Evolutionary conservation across 2,888 invertebrate genomes (phyloP), one percentile per base, ranked within the genome.

Genomic region (Apotomis capreana): DNA sequence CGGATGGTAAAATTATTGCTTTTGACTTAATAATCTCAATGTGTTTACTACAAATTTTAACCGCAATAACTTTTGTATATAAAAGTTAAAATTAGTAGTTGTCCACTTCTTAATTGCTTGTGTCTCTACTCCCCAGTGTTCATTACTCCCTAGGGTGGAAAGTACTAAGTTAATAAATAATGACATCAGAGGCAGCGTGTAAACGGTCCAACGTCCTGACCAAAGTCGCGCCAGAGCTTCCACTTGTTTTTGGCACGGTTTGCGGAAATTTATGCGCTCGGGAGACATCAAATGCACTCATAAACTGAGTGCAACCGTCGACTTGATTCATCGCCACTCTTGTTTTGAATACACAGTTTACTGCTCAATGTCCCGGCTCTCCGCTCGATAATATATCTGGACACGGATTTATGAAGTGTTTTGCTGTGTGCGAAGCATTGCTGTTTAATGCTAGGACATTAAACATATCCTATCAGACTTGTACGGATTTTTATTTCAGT

Each of bases 211-310:
- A 49, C 40, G 49, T 62, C 44, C 51, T 36, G 49, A n/a, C 51
- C 60, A 59, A 26, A 59, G 6, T 60, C 49, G 60, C 54, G 54
- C 64, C 54, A 82, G 26, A 2, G 80, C 81, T 79, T 84, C 78
- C 83, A 80, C 83, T 85, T 87, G 87, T 88, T 89, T 88, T 88
- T 87, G 87, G 88, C 87, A 87, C 84, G 79, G 80, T 82, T 82
- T 85, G 83, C 80, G 78, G 82, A 81, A 86, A 91, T 91, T 91
- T 92, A 91, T 89, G 87, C 84, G 78, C 80, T 80, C 79, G 81
- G 78, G 80, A 81, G 85, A 85, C 86, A 89, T 89, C 90, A 89
- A 89, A 84, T 88, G 87, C 89, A 88, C 89, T 89, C 90, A 89
- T 91, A 90, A 90, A 91, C 88, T 85, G 86, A 84, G 86, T 83